Evolutionary conservation across 2,888 invertebrate genomes (phyloP).

Genomic region (Himalopsyche tibetana): DNA sequence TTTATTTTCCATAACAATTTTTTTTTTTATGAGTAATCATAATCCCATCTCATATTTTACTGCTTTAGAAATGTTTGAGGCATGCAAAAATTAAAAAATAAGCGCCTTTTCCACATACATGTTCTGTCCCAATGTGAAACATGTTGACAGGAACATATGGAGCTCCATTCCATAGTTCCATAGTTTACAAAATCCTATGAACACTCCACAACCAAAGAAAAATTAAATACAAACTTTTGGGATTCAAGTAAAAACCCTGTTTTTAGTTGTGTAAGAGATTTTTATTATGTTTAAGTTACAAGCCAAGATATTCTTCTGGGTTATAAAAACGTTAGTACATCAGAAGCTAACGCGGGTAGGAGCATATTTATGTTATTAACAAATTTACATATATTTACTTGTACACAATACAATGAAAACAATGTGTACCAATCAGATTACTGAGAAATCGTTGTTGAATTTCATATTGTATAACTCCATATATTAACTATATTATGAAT

Average conservation of each 20-base stretch:
- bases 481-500: too few relatives aligned
- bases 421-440: background rate
- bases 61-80: too few relatives aligned
- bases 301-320: slow-evolving; percentile 18
- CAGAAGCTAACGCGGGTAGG: background rate
- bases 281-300: slow-evolving; percentile 24
- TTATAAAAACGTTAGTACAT: background rate
- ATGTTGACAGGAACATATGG: too few relatives aligned
- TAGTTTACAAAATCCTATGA: too few relatives aligned
- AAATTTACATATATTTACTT: background rate
- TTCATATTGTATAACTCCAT: background rate
- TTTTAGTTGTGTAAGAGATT: slow-evolving; percentile 20
- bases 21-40: too few relatives aligned
- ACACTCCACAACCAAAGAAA: too few relatives aligned
- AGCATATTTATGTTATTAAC: background rate
- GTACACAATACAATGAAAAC: background rate
- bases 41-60: too few relatives aligned
- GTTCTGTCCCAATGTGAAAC: too few relatives aligned
- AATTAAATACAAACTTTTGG: too few relatives aligned
- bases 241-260: background rate
- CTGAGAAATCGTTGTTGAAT: background rate
- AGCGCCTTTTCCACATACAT: too few relatives aligned
- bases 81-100: too few relatives aligned
- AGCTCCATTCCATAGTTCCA: too few relatives aligned
- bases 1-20: background rate